Evolutionary conservation across 2,888 invertebrate genomes (phyloP), one percentile per base, ranked within the genome.

Genomic region (Quadroppia sp.): DNA sequence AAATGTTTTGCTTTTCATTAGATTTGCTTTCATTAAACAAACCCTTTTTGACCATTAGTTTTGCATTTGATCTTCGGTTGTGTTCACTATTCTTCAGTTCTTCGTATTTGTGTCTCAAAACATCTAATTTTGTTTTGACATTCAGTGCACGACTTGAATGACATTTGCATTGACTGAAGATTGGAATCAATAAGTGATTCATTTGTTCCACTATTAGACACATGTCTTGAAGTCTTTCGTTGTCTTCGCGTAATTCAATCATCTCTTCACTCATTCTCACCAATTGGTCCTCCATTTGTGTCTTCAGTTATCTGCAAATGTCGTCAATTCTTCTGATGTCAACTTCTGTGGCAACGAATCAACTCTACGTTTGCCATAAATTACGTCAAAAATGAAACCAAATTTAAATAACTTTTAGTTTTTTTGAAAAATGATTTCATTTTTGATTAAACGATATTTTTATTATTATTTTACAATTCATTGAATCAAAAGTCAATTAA

Each of bases 1-100:
- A 59, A 59, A 15, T 7, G 28, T 56, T 59, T 59, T 59, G 59
- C 28, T 13, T 59, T 20, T 59, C 59, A 28, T 59, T 56, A 50
- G 2, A 6, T 17, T n/a, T 20, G 7, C 20, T 20, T 6, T 50
- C 50, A 7, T 50, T 50, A 20, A 50, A 2, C 1, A 4, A 11
- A 50, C 17, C 20, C 20, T 20, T 50, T 50, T 50, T 50, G 13
- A 45, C 13, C 30, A 30, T 13, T 28, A 13, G 23, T 28, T 56
- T 25, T 23, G 23, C 9, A 25, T 2, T 6, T 7, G 7, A 1
- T 50, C 6, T 50, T 1, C 20, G 6, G 4, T 36, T 36, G 36
- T 36, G 4, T 59, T 59, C 59, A 6, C 7, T 59, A 4, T 59
- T 28, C 11, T 59, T 59, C 59, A 59, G 28, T 6, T 59, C 11